Conservation (phyloP, 2,888 invertebrate species). For the Agonopterix arenella region DNA sequence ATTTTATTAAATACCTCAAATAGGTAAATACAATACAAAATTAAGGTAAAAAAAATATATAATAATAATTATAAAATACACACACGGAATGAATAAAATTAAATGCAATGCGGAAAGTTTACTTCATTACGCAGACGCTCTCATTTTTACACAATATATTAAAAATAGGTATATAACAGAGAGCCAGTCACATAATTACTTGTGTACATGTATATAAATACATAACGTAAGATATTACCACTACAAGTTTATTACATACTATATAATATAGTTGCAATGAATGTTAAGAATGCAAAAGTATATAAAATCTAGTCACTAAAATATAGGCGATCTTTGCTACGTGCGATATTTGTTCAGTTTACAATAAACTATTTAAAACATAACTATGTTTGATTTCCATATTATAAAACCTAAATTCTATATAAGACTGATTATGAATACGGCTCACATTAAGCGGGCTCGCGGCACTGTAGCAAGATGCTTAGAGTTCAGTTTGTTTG, state of each 20-base stretch:
- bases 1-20: constrained; percentile 38
- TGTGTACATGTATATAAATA: neutral
- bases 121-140: neutral
- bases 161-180: too few species aligned
- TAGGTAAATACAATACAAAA: constrained; percentile 26
- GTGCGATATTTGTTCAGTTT: constrained; percentile 26
- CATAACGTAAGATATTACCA: neutral
- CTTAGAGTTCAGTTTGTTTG: too few species aligned
- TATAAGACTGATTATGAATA: too few species aligned
- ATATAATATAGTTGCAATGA: neutral
- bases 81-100: constrained; percentile 51
- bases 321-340: constrained; percentile 31
- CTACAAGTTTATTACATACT: neutral
- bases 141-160: neutral
- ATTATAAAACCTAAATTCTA: constrained; percentile 9
- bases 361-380: constrained; percentile 53
- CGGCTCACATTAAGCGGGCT: too few species aligned
- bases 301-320: constrained; percentile 4
- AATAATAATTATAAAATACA: constrained; percentile 15
- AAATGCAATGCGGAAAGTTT: constrained; percentile 36
- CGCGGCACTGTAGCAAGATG: too few species aligned
- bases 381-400: constrained; percentile 43
- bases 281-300: neutral
- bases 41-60: constrained; percentile 40
- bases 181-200: too few species aligned